These are phyloP conservation scores for Andrena trimmerana DNA, from an alignment of 2,888 invertebrate species.

Conservation along the genomic window DNA sequence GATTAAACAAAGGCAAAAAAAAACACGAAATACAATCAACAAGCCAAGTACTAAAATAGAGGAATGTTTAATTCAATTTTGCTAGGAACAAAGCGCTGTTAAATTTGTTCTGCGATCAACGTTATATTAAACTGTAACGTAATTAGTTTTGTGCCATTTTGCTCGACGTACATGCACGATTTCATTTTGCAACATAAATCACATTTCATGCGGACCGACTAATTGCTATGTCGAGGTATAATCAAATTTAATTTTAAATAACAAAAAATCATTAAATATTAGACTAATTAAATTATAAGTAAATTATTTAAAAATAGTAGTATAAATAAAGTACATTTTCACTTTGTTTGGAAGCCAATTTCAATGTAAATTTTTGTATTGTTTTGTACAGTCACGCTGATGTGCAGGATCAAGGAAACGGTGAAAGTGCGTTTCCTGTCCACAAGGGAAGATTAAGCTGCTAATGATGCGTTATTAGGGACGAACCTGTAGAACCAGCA, in stretches of 20 bases:
- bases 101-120: slow-evolving; percentile 6
- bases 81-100: neutral
- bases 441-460: slow-evolving; percentile 1
- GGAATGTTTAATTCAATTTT: slow-evolving; percentile 19
- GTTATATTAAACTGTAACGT: neutral
- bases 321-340: no score
- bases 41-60: neutral
- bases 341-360: no score
- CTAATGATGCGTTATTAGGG: slow-evolving; percentile 41
- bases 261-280: no score
- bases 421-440: no score
- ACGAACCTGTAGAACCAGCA: slow-evolving; percentile 21
- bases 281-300: no score
- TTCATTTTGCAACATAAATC: neutral
- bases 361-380: no score
- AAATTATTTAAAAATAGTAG: no score
- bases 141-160: neutral
- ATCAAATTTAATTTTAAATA: no score
- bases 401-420: no score
- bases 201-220: neutral
- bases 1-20: neutral
- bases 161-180: neutral
- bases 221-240: no score
- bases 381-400: no score
- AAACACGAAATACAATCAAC: neutral